Evolutionary conservation across 2,797 vertebrate genomes (phyloP).

Genomic region (Luscinia megarhynchos): DNA sequence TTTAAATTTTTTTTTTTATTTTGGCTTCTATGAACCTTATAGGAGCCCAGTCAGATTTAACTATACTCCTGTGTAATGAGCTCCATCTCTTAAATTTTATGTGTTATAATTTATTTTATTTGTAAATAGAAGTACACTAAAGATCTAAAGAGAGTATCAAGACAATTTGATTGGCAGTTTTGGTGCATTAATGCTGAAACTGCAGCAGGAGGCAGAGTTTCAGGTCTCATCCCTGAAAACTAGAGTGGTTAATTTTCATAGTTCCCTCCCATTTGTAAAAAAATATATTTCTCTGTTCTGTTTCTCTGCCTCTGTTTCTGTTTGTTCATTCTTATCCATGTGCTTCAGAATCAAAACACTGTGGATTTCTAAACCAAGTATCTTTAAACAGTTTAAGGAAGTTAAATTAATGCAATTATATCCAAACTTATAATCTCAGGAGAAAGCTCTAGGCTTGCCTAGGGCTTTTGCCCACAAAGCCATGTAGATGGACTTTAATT

Average conservation of each 20-base stretch:
- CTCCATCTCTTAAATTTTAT: conserved; percentile 27
- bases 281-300: too few species aligned
- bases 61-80: conserved; percentile 59
- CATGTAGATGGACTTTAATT: conserved; percentile 12
- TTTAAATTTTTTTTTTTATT: neutral
- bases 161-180: neutral
- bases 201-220: neutral
- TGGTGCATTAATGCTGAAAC: neutral
- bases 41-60: conserved; percentile 48
- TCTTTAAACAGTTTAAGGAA: neutral
- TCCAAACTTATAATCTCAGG: neutral
- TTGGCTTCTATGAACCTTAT: conserved; percentile 24
- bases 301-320: neutral
- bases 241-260: too few species aligned
- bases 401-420: neutral
- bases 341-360: neutral
- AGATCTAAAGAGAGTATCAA: neutral
- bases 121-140: conserved; percentile 4
- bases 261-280: too few species aligned
- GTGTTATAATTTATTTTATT: conserved; percentile 54
- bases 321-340: neutral
- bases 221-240: too few species aligned
- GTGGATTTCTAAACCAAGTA: neutral
- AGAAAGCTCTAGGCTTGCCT: neutral
- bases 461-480: neutral